These are phyloP conservation scores for Scotopteryx bipunctaria DNA, from an alignment of 2,888 invertebrate genomes.

Conservation along the genomic window DNA sequence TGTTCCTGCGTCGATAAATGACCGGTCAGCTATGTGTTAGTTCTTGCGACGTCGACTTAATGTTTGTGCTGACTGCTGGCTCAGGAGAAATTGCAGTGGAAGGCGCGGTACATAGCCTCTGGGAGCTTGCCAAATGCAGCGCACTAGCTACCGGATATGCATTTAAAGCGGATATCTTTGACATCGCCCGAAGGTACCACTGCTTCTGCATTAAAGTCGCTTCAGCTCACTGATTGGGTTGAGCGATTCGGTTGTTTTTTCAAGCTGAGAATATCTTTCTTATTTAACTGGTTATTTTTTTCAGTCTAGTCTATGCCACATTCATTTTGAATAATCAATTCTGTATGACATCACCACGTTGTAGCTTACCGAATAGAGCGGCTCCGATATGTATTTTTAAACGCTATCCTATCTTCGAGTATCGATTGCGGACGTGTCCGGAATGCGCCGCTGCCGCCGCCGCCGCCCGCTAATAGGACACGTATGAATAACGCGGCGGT, in stretches of 20 bases:
- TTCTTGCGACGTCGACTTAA: no score
- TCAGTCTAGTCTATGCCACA: no score
- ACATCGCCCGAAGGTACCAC: neutral
- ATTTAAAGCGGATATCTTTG: neutral
- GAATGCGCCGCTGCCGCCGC: neutral
- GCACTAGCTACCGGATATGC: neutral
- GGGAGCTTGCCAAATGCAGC: neutral
- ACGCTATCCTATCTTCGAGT: conserved; percentile 14
- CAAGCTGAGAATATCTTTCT: no score
- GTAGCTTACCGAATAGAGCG: neutral
- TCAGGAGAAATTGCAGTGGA: neutral
- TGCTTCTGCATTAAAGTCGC: neutral
- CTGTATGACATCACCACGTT: no score
- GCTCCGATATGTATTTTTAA: conserved; percentile 15
- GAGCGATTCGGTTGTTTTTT: neutral
- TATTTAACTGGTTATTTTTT: no score
- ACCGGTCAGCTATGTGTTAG: no score
- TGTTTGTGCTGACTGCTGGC: neutral
- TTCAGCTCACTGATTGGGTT: neutral
- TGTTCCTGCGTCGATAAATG: no score
- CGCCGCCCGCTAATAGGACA: neutral
- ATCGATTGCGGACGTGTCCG: conserved; percentile 18
- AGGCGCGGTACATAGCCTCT: no score
- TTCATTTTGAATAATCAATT: no score
- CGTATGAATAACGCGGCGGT: neutral